Evolutionary conservation across 2,888 invertebrate genomes (phyloP), one percentile per base, ranked within the genome.

Genomic region (Bombylius discolor): DNA sequence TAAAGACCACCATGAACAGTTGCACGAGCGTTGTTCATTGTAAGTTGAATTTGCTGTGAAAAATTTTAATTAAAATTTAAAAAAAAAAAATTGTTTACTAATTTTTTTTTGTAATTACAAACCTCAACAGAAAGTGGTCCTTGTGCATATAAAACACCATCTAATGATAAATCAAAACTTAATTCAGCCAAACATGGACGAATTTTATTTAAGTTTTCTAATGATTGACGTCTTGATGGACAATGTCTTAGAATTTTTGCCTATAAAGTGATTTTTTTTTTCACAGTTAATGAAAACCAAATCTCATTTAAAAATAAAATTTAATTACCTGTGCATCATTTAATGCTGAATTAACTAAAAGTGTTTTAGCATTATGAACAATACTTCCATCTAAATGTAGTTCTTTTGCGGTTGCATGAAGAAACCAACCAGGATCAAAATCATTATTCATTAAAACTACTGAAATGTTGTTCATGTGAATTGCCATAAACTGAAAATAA

Each of bases 71-170:
- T 31, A 36, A 32, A 14, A 6, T 8, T 12, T 49, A 52, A 14
- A 54, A 14, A 44, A 31, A 39, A 39, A 47, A 45, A 39, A 47
- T 61, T 39, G 7, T 45, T 55, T 33, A n/a, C n/a, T n/a, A 12
- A 42, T 23, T n/a, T n/a, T 32, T 45, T 51, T 47, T 49, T 13
- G 7, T 39, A 55, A 46, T 48, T 49, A 61, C 65, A 67, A 72
- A 87, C 89, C 79, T 90, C 89, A 47, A 90, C 84, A 62, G 87
- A 87, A n/a, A 89, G 73, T n/a, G 89, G 87, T 5, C 87, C 88
- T 65, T 87, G 87, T 7, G 88, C 89, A 62, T 85, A 83, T 11
- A 91, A 77, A 1, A 85, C 85, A 0, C 87, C 86, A 70, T 90
- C 89, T 58, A 88, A 73, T 1, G 84, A 78, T 46, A 89, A 78